Evolutionary conservation across 2,113 vertebrate genomes (phyloP).

Genomic region (Jacana jacana): DNA sequence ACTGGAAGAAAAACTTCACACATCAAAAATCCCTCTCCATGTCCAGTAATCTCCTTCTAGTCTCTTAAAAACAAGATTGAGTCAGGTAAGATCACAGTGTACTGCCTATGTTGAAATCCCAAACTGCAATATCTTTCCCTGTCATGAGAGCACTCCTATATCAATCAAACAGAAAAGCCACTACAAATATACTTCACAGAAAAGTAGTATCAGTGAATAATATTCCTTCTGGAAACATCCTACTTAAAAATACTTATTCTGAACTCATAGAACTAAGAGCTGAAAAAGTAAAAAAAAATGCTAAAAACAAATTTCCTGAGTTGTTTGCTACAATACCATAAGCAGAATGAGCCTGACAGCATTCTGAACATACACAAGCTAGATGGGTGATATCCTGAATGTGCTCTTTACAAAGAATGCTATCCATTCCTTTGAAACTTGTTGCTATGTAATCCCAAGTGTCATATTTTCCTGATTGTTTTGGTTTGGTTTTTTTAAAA

Average conservation of each 20-base stretch:
- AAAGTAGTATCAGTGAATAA: not conserved
- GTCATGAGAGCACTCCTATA: not conserved
- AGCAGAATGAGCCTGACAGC: not conserved
- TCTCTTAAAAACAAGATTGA: not conserved
- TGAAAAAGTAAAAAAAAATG: not conserved
- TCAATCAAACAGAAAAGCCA: not conserved
- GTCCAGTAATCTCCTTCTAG: not conserved
- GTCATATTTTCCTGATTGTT: not conserved
- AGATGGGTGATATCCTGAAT: not conserved
- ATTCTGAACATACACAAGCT: not conserved
- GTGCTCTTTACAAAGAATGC: not conserved
- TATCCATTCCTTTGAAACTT: not conserved
- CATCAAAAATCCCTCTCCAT: not conserved
- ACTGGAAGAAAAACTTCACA: not conserved
- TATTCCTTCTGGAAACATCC: not conserved
- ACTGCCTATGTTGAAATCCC: not conserved
- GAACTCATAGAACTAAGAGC: not conserved
- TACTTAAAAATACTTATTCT: not conserved
- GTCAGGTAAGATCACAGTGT: not conserved
- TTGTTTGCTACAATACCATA: not conserved
- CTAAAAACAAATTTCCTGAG: not conserved
- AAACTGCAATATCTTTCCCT: not conserved
- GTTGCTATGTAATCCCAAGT: not conserved
- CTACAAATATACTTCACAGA: not conserved
- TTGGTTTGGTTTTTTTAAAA: no score